These are phyloP conservation scores for Helobdella robusta DNA, from an alignment of 2,888 invertebrate species.

Conservation along the genomic window DNA sequence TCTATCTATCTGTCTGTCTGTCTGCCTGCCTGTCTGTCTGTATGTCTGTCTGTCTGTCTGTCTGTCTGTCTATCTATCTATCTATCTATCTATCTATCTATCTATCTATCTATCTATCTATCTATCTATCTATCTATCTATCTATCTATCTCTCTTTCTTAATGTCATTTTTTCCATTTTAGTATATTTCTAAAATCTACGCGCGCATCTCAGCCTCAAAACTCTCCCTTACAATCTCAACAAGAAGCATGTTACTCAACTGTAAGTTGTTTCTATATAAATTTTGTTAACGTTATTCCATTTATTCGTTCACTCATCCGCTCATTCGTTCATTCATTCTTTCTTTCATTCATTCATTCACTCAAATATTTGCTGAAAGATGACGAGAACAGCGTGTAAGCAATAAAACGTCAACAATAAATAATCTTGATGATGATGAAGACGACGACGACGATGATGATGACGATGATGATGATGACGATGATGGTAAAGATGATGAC, in stretches of 20 bases:
- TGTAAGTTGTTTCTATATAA: no score
- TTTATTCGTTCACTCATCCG: no score
- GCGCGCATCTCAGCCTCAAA: background rate
- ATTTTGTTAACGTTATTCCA: no score
- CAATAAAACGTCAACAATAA: constrained; percentile 14
- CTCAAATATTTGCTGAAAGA: constrained; percentile 7
- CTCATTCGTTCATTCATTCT: no score
- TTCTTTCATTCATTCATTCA: no score
- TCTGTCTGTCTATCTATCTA: background rate
- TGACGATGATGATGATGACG: constrained; percentile 16
- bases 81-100: background rate
- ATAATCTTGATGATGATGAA: background rate
- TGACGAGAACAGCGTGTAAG: background rate
- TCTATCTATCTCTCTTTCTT: no score
- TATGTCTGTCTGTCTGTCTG: background rate
- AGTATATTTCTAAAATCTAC: no score
- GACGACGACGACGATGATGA: background rate
- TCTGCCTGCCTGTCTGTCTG: background rate
- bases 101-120: background rate
- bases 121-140: background rate
- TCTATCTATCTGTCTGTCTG: background rate
- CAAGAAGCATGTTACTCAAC: background rate
- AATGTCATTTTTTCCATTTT: no score
- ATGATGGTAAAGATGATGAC: background rate
- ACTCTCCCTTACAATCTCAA: background rate